Base-by-base conservation (phyloP, 2,797 vertebrate species). In the Propithecus perrieri region DNA sequence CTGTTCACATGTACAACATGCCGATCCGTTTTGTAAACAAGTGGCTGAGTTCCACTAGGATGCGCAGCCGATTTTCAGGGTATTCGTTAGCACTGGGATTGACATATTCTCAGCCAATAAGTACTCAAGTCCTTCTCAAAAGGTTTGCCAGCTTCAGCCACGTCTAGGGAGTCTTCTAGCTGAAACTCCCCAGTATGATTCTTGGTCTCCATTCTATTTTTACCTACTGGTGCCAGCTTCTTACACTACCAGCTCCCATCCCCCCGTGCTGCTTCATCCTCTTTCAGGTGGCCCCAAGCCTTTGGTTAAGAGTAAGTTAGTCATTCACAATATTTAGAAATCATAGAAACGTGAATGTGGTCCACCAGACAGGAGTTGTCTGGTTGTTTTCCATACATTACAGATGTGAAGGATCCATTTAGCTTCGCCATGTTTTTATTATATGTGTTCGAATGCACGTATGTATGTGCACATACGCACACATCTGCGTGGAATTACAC, bases 271-370 rank as follows among this genome's bases (percentile, higher is more conserved):
- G 30, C 63, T 57, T 41, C 12, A n/a, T 53, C 53, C 30, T 71
- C 57, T 91, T 74, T 53, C 41, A 38, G 26, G 38, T 28, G n/a
- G 18, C 20, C 33, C 14, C 26, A 86, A 81, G 35, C 20, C 26
- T 81, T 67, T 74, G 43, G 38, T 9, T 85, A 65, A 72, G 30
- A 83, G 61, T 50, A 84, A 72, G 59, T 72, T 28, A 86, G 63
- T 76, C 55, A 12, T 89, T 74, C 33, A 33, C 72, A 59, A 11
- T 75, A 55, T 12, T 35, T 50, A 71, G 18, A 88, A 81, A 14
- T 50, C 43, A 22, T 20, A 33, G 76, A 74, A 94, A 71, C 15
- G 15, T 20, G 48, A 76, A 30, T 95, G 43, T 83, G 28, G 18
- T 59, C 33, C 43, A 50, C 46, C 3, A 43, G 75, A 71, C 9